These are phyloP conservation scores for Andrena chrysosceles DNA, from an alignment of 2,888 invertebrate genomes.

Conservation along the genomic window DNA sequence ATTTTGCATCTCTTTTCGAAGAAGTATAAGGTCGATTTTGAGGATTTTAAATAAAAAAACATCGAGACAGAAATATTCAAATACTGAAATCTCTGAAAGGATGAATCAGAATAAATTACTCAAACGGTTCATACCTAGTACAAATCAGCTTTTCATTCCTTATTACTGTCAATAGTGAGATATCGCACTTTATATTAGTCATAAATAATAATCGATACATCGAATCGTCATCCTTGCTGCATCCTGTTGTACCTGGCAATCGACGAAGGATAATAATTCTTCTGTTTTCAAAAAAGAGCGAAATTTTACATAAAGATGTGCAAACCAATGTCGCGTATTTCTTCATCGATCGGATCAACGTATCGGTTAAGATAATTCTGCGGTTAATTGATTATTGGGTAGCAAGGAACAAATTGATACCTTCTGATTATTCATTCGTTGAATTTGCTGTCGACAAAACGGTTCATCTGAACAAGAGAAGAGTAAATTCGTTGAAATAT, in stretches of 20 bases:
- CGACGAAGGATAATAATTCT: slow-evolving; percentile 45
- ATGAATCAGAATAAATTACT: neutral
- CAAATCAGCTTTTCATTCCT: slow-evolving; percentile 4
- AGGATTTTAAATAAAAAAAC: neutral
- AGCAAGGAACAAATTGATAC: slow-evolving; percentile 61
- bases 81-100: neutral
- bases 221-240: slow-evolving; percentile 40
- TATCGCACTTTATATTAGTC: slow-evolving; percentile 20
- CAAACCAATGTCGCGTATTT: slow-evolving; percentile 12
- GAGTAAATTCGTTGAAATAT: slow-evolving; percentile 12
- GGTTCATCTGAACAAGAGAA: neutral
- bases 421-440: slow-evolving; percentile 34
- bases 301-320: neutral
- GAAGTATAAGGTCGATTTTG: neutral
- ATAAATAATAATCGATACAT: slow-evolving; percentile 45
- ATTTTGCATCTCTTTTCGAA: neutral
- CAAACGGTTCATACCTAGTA: neutral
- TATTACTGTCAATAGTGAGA: neutral
- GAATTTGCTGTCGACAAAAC: slow-evolving; percentile 35
- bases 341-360: neutral
- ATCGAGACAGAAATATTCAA: neutral
- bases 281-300: slow-evolving; percentile 16
- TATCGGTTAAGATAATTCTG: slow-evolving; percentile 24
- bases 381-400: slow-evolving; percentile 64
- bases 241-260: slow-evolving; percentile 63